Evolutionary conservation across 2,888 invertebrate species (phyloP).

Genomic region (Acanthosoma haemorrhoidale): DNA sequence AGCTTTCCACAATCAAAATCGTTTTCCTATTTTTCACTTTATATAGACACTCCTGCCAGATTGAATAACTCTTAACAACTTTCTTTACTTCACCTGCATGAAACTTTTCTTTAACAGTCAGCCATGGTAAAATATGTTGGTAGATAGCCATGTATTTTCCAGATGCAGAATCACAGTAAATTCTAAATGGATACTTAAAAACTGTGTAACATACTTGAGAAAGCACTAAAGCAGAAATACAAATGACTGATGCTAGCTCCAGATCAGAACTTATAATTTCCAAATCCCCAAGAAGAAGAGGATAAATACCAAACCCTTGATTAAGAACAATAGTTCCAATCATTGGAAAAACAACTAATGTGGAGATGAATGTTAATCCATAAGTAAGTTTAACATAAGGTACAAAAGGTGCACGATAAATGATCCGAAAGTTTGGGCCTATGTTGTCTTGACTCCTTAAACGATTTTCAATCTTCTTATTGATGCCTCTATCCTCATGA

Average conservation of each 20-base stretch:
- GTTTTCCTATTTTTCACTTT: neutral
- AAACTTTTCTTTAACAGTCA: neutral
- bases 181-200: conserved; percentile 9
- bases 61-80: neutral
- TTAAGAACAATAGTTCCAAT: neutral
- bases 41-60: neutral
- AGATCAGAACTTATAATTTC: neutral
- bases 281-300: neutral
- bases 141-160: conserved; percentile 8
- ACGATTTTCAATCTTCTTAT: neutral
- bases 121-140: conserved; percentile 7
- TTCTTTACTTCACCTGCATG: conserved; percentile 7
- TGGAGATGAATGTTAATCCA: neutral
- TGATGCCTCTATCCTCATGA: no score
- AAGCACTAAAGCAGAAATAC: neutral
- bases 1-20: neutral
- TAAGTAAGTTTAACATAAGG: neutral
- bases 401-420: conserved; percentile 19
- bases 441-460: neutral
- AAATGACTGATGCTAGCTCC: neutral
- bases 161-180: neutral
- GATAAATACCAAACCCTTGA: neutral
- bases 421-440: neutral
- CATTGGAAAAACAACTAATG: neutral
- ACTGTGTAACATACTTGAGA: neutral